phyloP scores from a whole-genome alignment of 2,113 vertebrate species.

The Xiphophorus maculatus region DNA sequence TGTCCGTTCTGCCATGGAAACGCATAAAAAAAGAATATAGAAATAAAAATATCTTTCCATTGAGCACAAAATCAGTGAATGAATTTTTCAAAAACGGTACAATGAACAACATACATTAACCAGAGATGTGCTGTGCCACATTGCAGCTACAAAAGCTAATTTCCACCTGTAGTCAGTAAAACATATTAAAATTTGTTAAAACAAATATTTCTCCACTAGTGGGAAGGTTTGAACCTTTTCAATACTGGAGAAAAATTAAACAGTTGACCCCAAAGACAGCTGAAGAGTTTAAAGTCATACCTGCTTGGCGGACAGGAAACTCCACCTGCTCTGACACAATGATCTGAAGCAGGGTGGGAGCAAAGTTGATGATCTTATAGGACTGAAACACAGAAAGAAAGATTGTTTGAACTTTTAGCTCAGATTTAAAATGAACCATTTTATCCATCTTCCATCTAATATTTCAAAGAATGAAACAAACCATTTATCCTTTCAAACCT shows the following conservation, averaged over 20 bases:
- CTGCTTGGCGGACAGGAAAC: conserved; percentile 96
- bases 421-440: neutral
- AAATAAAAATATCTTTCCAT: no score
- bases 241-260: no score
- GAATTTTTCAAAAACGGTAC: no score
- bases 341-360: conserved; percentile 95
- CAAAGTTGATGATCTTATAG: conserved; percentile 99
- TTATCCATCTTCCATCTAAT: neutral
- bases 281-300: conserved; percentile 73
- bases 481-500: neutral
- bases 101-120: no score
- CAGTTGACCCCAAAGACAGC: neutral
- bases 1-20: no score
- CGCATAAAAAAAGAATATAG: no score
- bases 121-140: no score
- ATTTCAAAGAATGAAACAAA: neutral
- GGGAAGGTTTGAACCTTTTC: neutral
- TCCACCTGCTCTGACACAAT: conserved; percentile 96
- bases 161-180: neutral
- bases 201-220: no score
- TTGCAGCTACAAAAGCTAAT: no score
- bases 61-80: no score
- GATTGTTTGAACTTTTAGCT: neutral
- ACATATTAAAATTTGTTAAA: neutral
- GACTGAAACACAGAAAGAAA: conserved; percentile 83